Evolutionary conservation across 1,140 invertebrate species (phyloP).

Genomic region (Proales similis): DNA sequence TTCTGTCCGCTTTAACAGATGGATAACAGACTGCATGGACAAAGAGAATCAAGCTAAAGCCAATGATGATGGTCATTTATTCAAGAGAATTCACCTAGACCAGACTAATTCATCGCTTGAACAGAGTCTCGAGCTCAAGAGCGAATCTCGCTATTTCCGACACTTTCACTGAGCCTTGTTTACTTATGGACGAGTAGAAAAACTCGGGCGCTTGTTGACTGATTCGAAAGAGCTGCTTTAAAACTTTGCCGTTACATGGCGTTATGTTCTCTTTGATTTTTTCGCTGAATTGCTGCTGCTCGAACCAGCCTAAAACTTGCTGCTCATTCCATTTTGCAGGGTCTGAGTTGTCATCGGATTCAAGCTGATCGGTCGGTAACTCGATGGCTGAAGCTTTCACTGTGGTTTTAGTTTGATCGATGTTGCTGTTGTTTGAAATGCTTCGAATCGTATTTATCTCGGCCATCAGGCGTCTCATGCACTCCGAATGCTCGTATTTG

Average conservation of each 20-base stretch:
- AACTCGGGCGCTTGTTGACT: slow-evolving; percentile 38
- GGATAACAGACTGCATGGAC: no score
- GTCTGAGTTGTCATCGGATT: no score
- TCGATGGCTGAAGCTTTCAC: no score
- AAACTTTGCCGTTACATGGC: slow-evolving; percentile 35
- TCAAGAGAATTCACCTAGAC: no score
- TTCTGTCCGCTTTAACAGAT: no score
- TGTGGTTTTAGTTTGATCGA: no score
- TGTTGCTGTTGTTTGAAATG: no score
- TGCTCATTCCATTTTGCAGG: slow-evolving; percentile 17
- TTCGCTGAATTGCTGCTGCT: slow-evolving; percentile 15
- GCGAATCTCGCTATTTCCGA: slow-evolving; percentile 10
- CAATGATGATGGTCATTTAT: no score
- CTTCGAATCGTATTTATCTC: background rate
- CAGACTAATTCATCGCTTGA: no score
- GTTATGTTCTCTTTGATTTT: background rate
- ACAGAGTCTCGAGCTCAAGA: slow-evolving; percentile 1
- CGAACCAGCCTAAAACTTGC: slow-evolving; percentile 15
- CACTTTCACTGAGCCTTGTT: background rate
- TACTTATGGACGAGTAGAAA: slow-evolving; percentile 36
- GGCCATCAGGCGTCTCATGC: background rate
- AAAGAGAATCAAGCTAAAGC: no score
- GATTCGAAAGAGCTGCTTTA: slow-evolving; percentile 38
- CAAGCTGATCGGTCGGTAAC: no score
- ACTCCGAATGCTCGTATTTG: slow-evolving; percentile 4